Evolutionary conservation across 2,797 vertebrate genomes (phyloP), one percentile per base, ranked within the genome.

Genomic region (Smutsia temminckii): DNA sequence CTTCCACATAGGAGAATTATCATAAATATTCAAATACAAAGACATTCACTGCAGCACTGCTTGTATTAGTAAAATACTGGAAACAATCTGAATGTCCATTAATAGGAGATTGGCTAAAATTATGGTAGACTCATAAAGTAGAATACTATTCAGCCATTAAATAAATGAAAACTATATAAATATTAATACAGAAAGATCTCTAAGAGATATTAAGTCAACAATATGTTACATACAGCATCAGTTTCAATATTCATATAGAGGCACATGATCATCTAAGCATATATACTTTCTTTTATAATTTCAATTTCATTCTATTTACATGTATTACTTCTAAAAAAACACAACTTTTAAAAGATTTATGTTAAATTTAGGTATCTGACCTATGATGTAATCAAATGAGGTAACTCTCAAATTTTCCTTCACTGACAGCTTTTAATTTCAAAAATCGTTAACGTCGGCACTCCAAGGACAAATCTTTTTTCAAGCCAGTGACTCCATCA

Each of bases 161-260:
- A 90, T 74, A 91, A 86, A 78, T 72, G 13, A 91, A 80, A 94
- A 66, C 34, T 84, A 95, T 18, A 53, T 75, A 91, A 93, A 71
- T 86, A 83, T 85, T 90, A 95, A 93, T 49, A 94, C n/a, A 21
- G 25, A 85, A 93, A 91, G 55, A 71, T 46, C 42, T 93, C 69
- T 86, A 71, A 95, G 27, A 72, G 66, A 63, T 64, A 97, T 42
- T 83, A 94, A 96, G 55, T 95, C 51, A 77, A 77, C 29, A 78
- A 61, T 75, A 9, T 75, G 46, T 34, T 51, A 3, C 49, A 68
- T 16, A 90, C 1, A 75, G 4, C 55, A 80, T 18, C 21, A 51
- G 8, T 80, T 95, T 96, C 85, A 29, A 96, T 92, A 78, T 53
- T 40, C 71, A 66, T 12, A 71, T 51, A 81, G 32, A 87, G 51